Conservation (phyloP, 2,797 vertebrate species). For the Microctenopoma lineatum region DNA sequence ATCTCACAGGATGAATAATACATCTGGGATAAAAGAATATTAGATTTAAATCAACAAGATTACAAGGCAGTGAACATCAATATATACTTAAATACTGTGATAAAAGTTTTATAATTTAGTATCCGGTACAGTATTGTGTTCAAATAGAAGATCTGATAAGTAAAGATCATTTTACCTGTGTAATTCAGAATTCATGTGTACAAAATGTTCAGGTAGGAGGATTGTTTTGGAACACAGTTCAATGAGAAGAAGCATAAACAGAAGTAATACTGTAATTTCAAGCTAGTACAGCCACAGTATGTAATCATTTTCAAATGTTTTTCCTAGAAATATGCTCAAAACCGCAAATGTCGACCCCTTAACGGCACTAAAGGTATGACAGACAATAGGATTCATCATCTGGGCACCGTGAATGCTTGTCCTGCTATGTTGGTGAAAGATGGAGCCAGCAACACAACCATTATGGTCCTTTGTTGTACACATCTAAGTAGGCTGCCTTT, state of each 20-base stretch:
- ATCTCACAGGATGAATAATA: slow-evolving; percentile 64
- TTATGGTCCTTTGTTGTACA: slow-evolving; percentile 3
- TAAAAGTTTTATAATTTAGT: slow-evolving; percentile 20
- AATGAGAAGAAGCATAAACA: too few relatives aligned
- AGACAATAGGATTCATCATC: not conserved
- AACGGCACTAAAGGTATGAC: too few relatives aligned
- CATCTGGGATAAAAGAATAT: slow-evolving; percentile 47
- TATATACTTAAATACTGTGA: slow-evolving; percentile 24
- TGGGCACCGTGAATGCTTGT: not conserved
- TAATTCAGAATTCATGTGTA: not conserved
- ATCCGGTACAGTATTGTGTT: not conserved
- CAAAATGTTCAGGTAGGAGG: not conserved
- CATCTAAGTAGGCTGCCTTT: slow-evolving; percentile 6
- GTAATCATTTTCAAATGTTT: too few relatives aligned
- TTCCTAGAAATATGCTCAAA: too few relatives aligned
- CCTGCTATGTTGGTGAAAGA: too few relatives aligned
- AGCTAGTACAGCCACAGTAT: too few relatives aligned
- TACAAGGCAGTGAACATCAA: slow-evolving; percentile 39
- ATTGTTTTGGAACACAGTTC: too few relatives aligned
- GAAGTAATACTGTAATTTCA: too few relatives aligned
- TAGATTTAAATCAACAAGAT: slow-evolving; percentile 55
- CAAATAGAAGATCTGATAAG: not conserved
- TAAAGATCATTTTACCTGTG: not conserved
- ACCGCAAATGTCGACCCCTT: too few relatives aligned
- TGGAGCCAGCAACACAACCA: not conserved